Evolutionary conservation across 2,797 vertebrate genomes (phyloP), one percentile per base, ranked within the genome.

Genomic region (Liparis tanakae): DNA sequence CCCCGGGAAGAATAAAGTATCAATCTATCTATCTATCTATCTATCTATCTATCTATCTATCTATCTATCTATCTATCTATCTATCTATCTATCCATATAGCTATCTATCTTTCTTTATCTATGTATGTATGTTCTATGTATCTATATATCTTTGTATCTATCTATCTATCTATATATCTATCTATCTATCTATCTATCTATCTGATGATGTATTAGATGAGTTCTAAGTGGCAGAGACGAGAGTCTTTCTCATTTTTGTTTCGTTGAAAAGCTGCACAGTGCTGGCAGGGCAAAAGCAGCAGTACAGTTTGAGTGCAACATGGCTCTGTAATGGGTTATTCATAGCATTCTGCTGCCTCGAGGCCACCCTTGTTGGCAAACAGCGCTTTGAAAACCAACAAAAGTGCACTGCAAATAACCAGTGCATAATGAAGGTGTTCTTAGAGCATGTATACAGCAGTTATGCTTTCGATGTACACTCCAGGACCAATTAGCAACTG

Each of bases 351-450:
- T 73, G 51, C 63, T 68, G 86, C 86, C 83, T 85, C 56, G 43
- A 82, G 87, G 86, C 60, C 73, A 66, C 72, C 34, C 79, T 79
- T 72, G 69, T 81, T 81, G 76, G 85, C 80, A 89, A 87, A 87
- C 86, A 85, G 41, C 18, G 58, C 69, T 90, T 84, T 88, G 80
- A 76, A 79, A 85, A 77, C 62, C 70, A 78, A 79, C 75, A 79
- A 77, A 80, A 81, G 79, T 73, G 82, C 77, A 70, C 57, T 17
- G 80, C 82, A 78, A 82, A 81, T 81, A 86, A 54, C 10, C 60
- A 18, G 76, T n/a, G 81, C 59, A 82, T 87, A 89, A 89, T 84
- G 80, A 80, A 80, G 85, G 79, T 46, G 57, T 85, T 88, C 85
- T 82, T 77, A 79, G 79, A 74, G 78, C 57, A 41, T 37, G 69